Evolutionary conservation across 2,888 invertebrate genomes (phyloP).

Genomic region (Dascillus cervinus): DNA sequence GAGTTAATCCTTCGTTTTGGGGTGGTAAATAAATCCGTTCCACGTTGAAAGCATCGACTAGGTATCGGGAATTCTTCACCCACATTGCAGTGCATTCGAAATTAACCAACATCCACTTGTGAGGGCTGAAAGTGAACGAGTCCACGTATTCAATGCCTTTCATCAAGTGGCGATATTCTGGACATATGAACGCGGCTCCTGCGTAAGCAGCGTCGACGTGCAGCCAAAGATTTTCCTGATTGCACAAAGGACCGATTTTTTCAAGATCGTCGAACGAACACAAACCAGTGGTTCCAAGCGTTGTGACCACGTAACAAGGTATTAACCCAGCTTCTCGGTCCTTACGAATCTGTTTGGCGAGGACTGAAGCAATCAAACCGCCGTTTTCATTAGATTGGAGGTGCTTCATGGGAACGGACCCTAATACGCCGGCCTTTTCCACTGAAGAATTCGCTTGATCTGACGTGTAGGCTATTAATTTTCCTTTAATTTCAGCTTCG

Average conservation of each 20-base stretch:
- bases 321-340: constrained; percentile 73
- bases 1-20: constrained; percentile 56
- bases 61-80: constrained; percentile 70
- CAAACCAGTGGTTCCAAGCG: constrained; percentile 60
- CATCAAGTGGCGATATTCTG: constrained; percentile 76
- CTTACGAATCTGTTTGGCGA: constrained; percentile 62
- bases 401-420: constrained; percentile 66
- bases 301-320: constrained; percentile 76
- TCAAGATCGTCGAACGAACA: constrained; percentile 80
- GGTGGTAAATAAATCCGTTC: constrained; percentile 82
- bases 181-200: constrained; percentile 81
- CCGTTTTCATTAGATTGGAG: constrained; percentile 60
- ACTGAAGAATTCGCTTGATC: constrained; percentile 84
- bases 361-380: constrained; percentile 56
- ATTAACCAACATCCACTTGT: constrained; percentile 90
- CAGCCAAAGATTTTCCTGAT: constrained; percentile 69
- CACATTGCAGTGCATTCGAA: constrained; percentile 92
- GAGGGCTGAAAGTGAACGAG: constrained; percentile 88
- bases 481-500: constrained; percentile 56
- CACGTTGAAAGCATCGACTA: constrained; percentile 79
- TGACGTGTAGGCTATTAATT: constrained; percentile 75
- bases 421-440: constrained; percentile 74
- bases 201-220: constrained; percentile 96
- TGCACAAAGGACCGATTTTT: constrained; percentile 76
- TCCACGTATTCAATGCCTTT: constrained; percentile 70